Conservation (phyloP, 1,140 invertebrate genomes). For the Magallana gigas region DNA sequence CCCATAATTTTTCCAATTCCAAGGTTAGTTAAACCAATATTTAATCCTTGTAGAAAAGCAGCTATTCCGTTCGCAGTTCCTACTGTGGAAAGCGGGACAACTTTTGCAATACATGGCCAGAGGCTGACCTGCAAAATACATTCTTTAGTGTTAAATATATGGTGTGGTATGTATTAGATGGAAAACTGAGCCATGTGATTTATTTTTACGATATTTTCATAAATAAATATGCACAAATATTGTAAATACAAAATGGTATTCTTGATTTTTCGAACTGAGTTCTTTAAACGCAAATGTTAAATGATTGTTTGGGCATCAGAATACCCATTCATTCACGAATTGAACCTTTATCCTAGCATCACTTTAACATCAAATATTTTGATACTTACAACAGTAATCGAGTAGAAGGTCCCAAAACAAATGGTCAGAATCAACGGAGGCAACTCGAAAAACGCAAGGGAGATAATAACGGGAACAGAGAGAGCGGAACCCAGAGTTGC, state of each 20-base stretch:
- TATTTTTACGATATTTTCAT: no score
- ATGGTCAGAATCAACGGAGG: conserved; percentile 49
- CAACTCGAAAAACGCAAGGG: conserved; percentile 47
- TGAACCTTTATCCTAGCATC: neutral
- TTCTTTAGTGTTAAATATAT: no score
- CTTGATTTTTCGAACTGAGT: no score
- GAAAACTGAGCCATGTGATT: no score
- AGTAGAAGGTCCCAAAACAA: conserved; percentile 46
- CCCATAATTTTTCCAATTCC: conserved; percentile 55
- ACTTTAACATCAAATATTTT: neutral
- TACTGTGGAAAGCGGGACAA: conserved; percentile 39
- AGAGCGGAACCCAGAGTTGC: conserved; percentile 41
- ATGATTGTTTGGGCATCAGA: neutral
- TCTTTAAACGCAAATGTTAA: no score
- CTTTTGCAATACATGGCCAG: conserved; percentile 54
- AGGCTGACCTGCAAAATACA: conserved; percentile 41
- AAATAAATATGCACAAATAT: no score
- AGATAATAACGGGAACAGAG: conserved; percentile 41
- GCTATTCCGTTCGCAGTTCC: conserved; percentile 58
- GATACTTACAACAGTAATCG: conserved; percentile 47
- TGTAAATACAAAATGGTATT: no score
- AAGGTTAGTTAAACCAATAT: conserved; percentile 50
- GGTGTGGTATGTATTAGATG: no score
- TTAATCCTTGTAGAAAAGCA: conserved; percentile 43
- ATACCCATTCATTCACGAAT: neutral